Evolutionary conservation across 2,797 vertebrate genomes (phyloP).

Genomic region (Phalloptychus januarius): DNA sequence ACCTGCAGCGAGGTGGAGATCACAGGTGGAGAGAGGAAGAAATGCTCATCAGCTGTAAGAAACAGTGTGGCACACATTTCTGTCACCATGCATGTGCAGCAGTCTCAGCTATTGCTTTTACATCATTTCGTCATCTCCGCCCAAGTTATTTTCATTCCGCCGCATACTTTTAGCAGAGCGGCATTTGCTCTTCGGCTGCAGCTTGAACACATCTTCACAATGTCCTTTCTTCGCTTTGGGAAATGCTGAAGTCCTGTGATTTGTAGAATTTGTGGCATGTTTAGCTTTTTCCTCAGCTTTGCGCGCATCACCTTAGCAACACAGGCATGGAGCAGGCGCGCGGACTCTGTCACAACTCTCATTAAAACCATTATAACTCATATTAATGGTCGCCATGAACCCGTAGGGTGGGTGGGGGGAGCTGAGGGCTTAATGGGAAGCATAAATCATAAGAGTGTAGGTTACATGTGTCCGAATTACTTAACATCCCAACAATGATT

Average conservation of each 20-base stretch:
- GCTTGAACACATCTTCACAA: not conserved
- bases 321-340: not conserved
- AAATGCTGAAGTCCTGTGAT: not conserved
- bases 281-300: constrained; percentile 9
- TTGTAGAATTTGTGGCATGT: not conserved
- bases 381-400: constrained; percentile 52
- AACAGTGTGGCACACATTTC: not conserved
- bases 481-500: constrained; percentile 14
- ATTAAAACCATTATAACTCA: constrained; percentile 49
- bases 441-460: constrained; percentile 45
- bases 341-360: constrained; percentile 31
- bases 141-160: not conserved
- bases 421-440: constrained; percentile 36
- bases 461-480: constrained; percentile 23
- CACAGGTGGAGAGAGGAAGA: constrained; percentile 13
- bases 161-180: not conserved
- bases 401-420: constrained; percentile 22
- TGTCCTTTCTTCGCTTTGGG: not conserved
- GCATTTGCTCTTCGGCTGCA: not conserved
- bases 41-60: not conserved
- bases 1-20: constrained; percentile 26
- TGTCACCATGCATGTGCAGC: constrained; percentile 7
- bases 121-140: constrained; percentile 34
- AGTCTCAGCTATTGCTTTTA: constrained; percentile 31
- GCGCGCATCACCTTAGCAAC: constrained; percentile 19